Base-by-base conservation (phyloP, 2,113 vertebrate genomes). In the Macquaria ambigua region DNA sequence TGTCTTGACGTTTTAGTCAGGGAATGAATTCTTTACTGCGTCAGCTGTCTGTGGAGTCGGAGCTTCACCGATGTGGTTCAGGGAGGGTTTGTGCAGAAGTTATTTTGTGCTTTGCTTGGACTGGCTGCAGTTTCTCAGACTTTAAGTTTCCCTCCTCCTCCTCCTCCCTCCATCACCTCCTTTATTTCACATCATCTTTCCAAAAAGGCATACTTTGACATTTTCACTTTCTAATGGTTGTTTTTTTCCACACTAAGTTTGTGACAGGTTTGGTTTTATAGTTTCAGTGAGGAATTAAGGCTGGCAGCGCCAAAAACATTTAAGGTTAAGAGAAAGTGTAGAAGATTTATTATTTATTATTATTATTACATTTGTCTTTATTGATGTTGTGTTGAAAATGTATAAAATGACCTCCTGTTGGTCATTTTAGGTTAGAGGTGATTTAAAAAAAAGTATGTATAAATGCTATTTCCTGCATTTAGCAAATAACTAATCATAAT, bases 91-190 rank as follows among this genome's bases (percentile, higher is more conserved):
- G 59, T 46, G 25, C 28, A 62, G 21, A 64, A 20, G 8, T 10
- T 0, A 11, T 46, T 46, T 66, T 23, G 8, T 73, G 58, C 25
- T 82, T 58, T 74, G 8, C 39, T 74, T 74, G 70, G 71, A 46
- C 39, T 3, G 28, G 21, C 37, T 12, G 20, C 63, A 41, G 18
- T 20, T 37, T 34, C 20, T 18, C 58, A 59, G 25, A 31, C 56
- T 25, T 31, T 28, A 53, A 46, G 12, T 25, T 10, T 48, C 6
- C 41, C 41, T n/a, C 3, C 55, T 39, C 16, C 55, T 39, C 16
- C 41, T 37, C 48, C 43, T 31, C 11, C 62, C 20, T n/a, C 48
- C 48, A 50, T 11, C 46, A 18, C 28, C 16, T 39, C 61, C 41
- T 34, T 61, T 23, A 50, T 37, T 50, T 34, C 58, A 46, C 28